These are phyloP conservation scores for Hyalella azteca DNA, from an alignment of 2,888 invertebrate genomes.

Conservation along the genomic window DNA sequence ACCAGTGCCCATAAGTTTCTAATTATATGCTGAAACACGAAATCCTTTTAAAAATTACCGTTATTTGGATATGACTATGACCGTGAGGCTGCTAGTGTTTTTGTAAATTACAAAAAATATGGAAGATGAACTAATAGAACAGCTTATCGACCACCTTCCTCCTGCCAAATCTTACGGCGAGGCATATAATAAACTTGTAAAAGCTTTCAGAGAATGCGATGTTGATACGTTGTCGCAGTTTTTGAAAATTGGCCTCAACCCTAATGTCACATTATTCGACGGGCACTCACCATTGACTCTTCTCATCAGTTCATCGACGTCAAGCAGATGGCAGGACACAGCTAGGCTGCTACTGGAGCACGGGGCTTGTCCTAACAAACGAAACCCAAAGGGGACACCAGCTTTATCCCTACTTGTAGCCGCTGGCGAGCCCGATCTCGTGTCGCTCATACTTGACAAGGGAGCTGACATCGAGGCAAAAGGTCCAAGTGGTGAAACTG, in stretches of 20 bases:
- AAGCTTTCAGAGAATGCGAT: constrained; percentile 60
- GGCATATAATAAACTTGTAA: constrained; percentile 38
- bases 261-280: constrained; percentile 68
- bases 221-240: constrained; percentile 65
- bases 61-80: no score
- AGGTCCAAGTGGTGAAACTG: constrained; percentile 69
- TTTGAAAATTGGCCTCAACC: constrained; percentile 68
- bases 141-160: constrained; percentile 21
- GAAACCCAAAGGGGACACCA: constrained; percentile 46
- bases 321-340: constrained; percentile 48
- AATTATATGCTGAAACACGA: no score
- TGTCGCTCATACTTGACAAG: constrained; percentile 44
- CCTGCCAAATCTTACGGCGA: neutral
- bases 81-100: no score
- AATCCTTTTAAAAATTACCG: no score
- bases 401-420: constrained; percentile 44
- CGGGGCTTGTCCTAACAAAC: constrained; percentile 44
- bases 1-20: no score
- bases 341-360: constrained; percentile 46
- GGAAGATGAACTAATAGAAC: constrained; percentile 19
- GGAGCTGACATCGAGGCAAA: constrained; percentile 64
- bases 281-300: constrained; percentile 71
- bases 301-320: constrained; percentile 71
- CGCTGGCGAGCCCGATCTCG: constrained; percentile 43
- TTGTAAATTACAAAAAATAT: no score